These are phyloP conservation scores for Himalopsyche phryganea DNA, from an alignment of 1,140 invertebrate species.

Conservation along the genomic window DNA sequence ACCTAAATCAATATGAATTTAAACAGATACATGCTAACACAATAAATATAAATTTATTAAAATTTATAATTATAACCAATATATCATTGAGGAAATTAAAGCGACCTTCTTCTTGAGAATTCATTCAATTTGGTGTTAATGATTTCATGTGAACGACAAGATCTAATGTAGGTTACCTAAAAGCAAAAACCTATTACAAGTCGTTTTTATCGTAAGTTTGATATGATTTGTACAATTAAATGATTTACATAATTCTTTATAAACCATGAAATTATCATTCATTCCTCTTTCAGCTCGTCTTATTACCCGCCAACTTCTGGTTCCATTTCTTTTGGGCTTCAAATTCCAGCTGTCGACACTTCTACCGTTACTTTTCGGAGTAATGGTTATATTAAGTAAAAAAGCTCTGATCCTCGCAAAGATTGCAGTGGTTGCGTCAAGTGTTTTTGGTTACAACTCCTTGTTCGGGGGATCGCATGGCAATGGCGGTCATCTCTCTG, in stretches of 20 bases:
- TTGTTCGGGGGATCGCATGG: constrained; percentile 42
- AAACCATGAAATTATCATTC: no score
- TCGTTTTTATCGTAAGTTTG: no score
- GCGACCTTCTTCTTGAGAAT: no score
- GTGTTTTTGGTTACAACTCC: constrained; percentile 49
- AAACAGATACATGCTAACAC: no score
- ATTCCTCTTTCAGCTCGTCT: constrained; percentile 64
- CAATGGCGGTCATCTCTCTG: constrained; percentile 31
- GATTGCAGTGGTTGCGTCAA: constrained; percentile 64
- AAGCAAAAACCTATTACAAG: no score
- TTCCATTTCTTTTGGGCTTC: constrained; percentile 69
- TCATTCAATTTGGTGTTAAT: no score
- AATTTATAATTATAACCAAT: no score
- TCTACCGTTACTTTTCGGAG: constrained; percentile 66
- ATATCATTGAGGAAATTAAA: no score
- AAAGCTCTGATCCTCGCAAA: constrained; percentile 71
- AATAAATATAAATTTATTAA: no score
- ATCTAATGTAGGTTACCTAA: no score
- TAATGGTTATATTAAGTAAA: constrained; percentile 65
- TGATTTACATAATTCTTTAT: background rate
- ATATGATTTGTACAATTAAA: background rate
- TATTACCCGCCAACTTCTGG: constrained; percentile 62
- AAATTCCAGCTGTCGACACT: constrained; percentile 72
- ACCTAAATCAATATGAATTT: no score
- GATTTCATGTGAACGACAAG: no score